A percentile compares a stretch with the other conserved stretches of the same genome.
These are phyloP conservation scores for Cyclina sinensis DNA, from an alignment of 1,140 invertebrate genomes.

Conservation along the genomic window DNA sequence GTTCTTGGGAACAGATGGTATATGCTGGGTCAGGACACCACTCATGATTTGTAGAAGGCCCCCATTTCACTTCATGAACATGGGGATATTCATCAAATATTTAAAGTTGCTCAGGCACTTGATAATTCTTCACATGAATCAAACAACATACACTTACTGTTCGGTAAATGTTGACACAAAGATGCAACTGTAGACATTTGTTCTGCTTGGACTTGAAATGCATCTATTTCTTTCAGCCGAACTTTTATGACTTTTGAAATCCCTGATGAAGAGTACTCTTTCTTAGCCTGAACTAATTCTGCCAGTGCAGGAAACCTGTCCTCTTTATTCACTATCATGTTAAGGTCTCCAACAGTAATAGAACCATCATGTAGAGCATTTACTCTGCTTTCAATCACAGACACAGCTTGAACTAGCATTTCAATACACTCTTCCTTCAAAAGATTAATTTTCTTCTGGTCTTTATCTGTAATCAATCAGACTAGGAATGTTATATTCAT, in stretches of 20 bases:
- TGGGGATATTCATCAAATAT: no score
- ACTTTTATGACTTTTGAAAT: not conserved
- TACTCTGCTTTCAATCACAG: conserved; percentile 1
- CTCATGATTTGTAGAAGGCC: no score
- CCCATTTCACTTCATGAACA: no score
- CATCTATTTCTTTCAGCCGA: conserved; percentile 1
- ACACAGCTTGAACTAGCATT: not conserved
- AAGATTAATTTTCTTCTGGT: not conserved
- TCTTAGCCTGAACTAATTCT: not conserved
- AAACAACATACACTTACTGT: not conserved
- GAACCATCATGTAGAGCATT: not conserved
- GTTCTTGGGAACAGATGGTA: no score
- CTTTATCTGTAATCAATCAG: not conserved
- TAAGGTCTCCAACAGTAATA: conserved; percentile 9
- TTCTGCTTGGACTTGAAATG: not conserved
- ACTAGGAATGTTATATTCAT: no score
- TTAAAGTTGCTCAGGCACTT: no score
- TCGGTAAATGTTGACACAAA: conserved; percentile 17
- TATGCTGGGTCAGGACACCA: no score
- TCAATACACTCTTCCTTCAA: not conserved
- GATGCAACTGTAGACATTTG: not conserved
- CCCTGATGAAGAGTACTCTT: not conserved
- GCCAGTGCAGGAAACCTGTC: not conserved
- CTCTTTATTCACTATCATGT: not conserved
- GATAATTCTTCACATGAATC: no score